Base-by-base conservation (phyloP, 2,113 vertebrate species). In the Heteronetta atricapilla region DNA sequence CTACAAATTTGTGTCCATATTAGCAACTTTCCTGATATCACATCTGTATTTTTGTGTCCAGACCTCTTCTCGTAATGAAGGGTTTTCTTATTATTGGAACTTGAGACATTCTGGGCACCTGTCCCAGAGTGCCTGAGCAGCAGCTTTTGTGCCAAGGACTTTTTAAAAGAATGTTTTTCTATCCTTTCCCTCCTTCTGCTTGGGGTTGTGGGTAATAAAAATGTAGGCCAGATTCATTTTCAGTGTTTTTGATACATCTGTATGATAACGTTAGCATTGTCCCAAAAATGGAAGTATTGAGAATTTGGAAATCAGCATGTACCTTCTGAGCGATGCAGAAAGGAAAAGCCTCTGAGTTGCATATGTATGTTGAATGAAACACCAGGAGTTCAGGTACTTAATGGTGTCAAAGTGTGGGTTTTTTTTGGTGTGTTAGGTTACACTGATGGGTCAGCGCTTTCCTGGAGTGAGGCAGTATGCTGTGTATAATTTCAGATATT, bases 121-220 rank as follows among this genome's bases (percentile, higher is more conserved):
- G 90, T 97, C 96, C 96, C 93, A 86, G 83, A 93, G 90, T 86
- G 94, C 80, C 86, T 96, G 73, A 94, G 90, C 90, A 93, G 83
- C 66, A 86, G 58, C 86, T 95, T 96, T 84, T 94, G 59, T 96
- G 92, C 95, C 92, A 96, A 92, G 77, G 86, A 70, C 80, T 92
- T 95, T 38, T 68, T 7, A 93, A 91, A 96, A 96, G 86, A 96
- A 90, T 94, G 86, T 95, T 96, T 95, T 95, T 90, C 59, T 83
- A n/a, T 94, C 82, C 36, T 79, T 93, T 95, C 58, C 66, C 83
- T 90, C 69, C 50, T 91, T 92, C 14, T 92, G 13, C 58, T 73
- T 80, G 59, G 74, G 25, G 21, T 92, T 94, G 70, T 87, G 80
- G 81, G 77, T 94, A 93, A 75, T 82, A 82, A 90, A 96, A 96